Percentiles rank a stretch among this genome's conserved stretches.
Conservation (phyloP, 2,797 vertebrate species). For the Epinephelus malabaricus region DNA sequence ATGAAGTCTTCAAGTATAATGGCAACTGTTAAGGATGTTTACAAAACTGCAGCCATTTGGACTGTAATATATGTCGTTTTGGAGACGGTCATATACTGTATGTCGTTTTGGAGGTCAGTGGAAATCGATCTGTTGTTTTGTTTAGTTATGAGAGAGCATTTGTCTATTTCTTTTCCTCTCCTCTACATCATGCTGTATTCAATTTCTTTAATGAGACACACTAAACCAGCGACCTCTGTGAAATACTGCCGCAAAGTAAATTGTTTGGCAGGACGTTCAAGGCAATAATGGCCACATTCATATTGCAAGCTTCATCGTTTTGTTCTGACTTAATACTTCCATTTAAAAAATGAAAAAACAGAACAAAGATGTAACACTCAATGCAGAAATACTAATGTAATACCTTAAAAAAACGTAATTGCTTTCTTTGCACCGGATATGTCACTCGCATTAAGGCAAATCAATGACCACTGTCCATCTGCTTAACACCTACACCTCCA, state of each 20-base stretch:
- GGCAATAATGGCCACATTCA: conserved; percentile 26
- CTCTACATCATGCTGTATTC: neutral
- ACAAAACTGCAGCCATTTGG: too few species aligned
- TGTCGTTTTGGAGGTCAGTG: too few species aligned
- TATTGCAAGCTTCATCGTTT: conserved; percentile 9
- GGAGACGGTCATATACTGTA: too few species aligned
- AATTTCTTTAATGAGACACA: conserved; percentile 11
- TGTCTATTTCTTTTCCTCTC: neutral
- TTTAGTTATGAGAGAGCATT: too few species aligned
- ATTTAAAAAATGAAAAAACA: neutral
- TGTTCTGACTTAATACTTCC: conserved; percentile 13
- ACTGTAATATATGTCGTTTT: too few species aligned
- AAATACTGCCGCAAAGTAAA: conserved; percentile 16
- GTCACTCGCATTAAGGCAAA: conserved; percentile 18
- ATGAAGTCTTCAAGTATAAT: too few species aligned
- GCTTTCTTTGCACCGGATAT: conserved; percentile 17
- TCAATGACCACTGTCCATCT: neutral
- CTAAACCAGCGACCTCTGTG: conserved; percentile 23
- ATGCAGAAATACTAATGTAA: neutral
- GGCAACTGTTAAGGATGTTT: too few species aligned
- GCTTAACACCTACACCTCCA: neutral
- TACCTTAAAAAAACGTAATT: neutral
- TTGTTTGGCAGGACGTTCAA: conserved; percentile 13
- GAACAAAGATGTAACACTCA: neutral
- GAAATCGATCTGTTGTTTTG: too few species aligned